These are phyloP conservation scores for Eubucco bourcierii DNA, from an alignment of 2,113 vertebrate species.

Conservation along the genomic window DNA sequence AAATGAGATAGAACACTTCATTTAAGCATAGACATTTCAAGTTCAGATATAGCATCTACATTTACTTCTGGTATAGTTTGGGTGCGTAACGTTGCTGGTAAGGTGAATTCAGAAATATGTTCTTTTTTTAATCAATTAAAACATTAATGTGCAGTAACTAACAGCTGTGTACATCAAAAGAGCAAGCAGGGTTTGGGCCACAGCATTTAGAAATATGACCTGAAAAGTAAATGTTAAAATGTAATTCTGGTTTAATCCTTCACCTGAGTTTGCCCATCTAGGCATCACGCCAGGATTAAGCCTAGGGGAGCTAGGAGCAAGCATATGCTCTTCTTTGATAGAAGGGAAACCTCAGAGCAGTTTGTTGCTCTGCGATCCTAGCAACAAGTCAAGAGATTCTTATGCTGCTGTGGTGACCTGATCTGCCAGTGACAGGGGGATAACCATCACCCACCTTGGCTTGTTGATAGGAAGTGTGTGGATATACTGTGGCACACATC, in stretches of 20 bases:
- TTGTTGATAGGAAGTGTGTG: background rate
- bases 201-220: background rate
- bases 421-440: background rate
- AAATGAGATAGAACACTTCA: background rate
- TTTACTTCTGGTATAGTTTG: background rate
- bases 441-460: background rate
- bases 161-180: background rate
- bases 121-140: background rate
- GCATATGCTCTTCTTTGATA: background rate
- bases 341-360: background rate
- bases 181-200: constrained; percentile 22
- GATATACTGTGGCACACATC: background rate
- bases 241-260: constrained; percentile 18
- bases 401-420: background rate
- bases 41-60: background rate
- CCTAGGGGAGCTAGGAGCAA: background rate
- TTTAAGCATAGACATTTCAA: background rate
- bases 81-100: background rate
- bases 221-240: background rate
- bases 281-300: background rate
- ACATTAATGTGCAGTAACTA: background rate
- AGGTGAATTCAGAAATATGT: background rate
- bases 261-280: background rate
- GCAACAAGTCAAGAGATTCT: background rate
- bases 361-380: background rate